These are phyloP conservation scores for Drosophila novamexicana DNA, from an alignment of 1,140 invertebrate species.

Conservation along the genomic window DNA sequence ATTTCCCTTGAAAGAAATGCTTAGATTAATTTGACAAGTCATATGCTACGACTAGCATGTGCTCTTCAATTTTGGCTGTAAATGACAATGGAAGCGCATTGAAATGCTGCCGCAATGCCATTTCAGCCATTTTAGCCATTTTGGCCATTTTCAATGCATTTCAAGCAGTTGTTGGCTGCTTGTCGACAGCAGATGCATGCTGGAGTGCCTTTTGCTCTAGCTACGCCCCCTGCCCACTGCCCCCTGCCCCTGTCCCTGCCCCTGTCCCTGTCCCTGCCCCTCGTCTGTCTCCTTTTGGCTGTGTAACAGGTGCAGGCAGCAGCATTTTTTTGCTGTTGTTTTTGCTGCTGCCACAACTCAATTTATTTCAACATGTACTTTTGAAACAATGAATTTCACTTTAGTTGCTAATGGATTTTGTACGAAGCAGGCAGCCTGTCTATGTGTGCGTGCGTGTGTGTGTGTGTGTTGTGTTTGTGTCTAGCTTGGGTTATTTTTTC, in stretches of 20 bases:
- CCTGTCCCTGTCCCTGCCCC: conserved; percentile 4
- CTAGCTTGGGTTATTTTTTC: conserved; percentile 4
- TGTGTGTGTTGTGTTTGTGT: background rate
- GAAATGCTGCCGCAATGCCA: conserved; percentile 40
- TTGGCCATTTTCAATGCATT: conserved; percentile 63
- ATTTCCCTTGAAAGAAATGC: background rate
- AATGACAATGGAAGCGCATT: conserved; percentile 72
- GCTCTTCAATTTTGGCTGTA: conserved; percentile 12
- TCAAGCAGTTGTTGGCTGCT: conserved; percentile 48
- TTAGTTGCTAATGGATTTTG: conserved; percentile 82
- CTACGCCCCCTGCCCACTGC: background rate
- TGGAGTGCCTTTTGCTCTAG: conserved; percentile 25
- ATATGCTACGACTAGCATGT: background rate
- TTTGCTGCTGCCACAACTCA: conserved; percentile 71
- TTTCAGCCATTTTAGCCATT: conserved; percentile 26
- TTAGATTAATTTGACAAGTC: background rate
- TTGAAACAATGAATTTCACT: conserved; percentile 83
- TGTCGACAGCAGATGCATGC: conserved; percentile 48
- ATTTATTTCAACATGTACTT: conserved; percentile 83
- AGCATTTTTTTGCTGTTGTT: conserved; percentile 45
- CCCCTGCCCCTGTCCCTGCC: background rate
- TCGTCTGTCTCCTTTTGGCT: conserved; percentile 41
- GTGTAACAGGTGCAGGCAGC: conserved; percentile 75
- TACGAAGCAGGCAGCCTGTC: conserved; percentile 61
- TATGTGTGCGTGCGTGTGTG: conserved; percentile 17